Percentiles rank a stretch among this genome's conserved stretches.
Evolutionary conservation across 2,888 invertebrate genomes (phyloP).

Genomic region (Amphipyra berbera): DNA sequence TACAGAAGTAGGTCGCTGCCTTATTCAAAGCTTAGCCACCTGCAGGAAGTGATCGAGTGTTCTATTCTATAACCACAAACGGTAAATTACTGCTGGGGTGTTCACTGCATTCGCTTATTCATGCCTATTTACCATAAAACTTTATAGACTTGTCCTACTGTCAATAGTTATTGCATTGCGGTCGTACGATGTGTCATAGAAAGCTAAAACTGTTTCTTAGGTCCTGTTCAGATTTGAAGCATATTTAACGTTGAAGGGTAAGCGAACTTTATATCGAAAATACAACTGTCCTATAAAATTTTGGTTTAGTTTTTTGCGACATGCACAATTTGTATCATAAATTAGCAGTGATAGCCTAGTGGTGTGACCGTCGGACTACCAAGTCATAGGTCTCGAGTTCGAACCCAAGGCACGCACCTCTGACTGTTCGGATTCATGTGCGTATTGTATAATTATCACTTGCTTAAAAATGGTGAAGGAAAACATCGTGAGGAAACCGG

Average conservation of each 20-base stretch:
- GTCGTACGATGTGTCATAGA: slow-evolving; percentile 29
- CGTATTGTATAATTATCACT: no score
- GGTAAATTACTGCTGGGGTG: slow-evolving; percentile 28
- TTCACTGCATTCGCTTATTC: slow-evolving; percentile 31
- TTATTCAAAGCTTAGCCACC: slow-evolving; percentile 20
- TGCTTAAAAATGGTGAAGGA: no score
- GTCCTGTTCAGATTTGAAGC: background rate
- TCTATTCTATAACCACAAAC: slow-evolving; percentile 45
- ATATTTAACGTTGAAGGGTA: background rate
- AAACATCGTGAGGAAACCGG: no score
- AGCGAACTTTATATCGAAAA: no score
- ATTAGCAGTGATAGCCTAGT: no score
- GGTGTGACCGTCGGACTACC: no score
- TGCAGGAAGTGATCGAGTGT: slow-evolving; percentile 19
- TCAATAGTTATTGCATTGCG: slow-evolving; percentile 31
- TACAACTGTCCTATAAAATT: no score
- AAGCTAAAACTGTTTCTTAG: slow-evolving; percentile 1
- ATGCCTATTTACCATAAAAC: slow-evolving; percentile 32
- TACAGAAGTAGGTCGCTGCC: background rate
- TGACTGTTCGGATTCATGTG: no score
- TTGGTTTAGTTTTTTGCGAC: no score
- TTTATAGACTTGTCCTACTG: slow-evolving; percentile 41
- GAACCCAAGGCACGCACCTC: no score
- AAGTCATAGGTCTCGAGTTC: no score
- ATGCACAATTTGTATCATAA: no score